Conservation (phyloP, 2,888 invertebrate species). For the Stictocephala bisonia region DNA sequence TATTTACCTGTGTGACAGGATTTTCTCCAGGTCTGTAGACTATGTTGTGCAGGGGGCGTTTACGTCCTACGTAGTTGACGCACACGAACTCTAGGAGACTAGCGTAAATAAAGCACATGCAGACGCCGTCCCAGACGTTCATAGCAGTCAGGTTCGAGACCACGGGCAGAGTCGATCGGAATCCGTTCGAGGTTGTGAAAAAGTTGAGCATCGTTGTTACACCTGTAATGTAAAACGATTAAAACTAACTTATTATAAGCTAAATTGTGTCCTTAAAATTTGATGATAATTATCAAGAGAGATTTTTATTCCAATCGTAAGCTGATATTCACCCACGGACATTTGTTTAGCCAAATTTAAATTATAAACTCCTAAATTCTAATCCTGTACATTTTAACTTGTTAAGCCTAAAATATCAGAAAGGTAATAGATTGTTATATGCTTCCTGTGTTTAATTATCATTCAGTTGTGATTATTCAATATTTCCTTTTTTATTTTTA, state of each 20-base stretch:
- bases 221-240: conserved; percentile 70
- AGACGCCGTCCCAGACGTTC: conserved; percentile 98
- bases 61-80: conserved; percentile 94
- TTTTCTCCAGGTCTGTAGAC: conserved; percentile 91
- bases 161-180: conserved; percentile 91
- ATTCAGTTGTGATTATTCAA: no score
- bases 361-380: no score
- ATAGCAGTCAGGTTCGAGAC: conserved; percentile 94
- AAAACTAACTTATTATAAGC: conserved; percentile 51
- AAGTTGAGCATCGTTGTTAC: conserved; percentile 98
- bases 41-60: conserved; percentile 88
- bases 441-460: no score
- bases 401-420: no score
- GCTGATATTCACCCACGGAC: no score
- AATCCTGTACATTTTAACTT: no score
- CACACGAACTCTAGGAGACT: conserved; percentile 94
- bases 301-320: no score
- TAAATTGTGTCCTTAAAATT: no score
- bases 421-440: no score
- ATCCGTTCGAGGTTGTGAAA: conserved; percentile 95
- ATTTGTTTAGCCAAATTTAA: no score
- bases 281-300: no score
- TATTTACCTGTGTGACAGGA: conserved; percentile 86
- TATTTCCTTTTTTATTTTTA: no score
- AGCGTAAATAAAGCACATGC: conserved; percentile 97